phyloP scores from a whole-genome alignment of 2,797 vertebrate genomes.

The Eulemur albifrons region DNA sequence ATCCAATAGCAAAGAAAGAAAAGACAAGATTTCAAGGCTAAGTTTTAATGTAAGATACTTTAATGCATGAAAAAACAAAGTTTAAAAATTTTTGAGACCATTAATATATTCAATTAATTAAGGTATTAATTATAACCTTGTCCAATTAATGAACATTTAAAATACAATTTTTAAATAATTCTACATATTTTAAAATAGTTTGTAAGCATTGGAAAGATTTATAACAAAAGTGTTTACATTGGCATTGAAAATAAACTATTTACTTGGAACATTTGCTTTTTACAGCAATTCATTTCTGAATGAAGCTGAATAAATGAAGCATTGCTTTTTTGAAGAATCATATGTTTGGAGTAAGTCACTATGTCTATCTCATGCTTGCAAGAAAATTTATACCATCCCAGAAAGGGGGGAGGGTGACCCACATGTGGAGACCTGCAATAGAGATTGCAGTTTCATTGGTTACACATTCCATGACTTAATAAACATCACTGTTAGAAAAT shows the following conservation, averaged over 20 bases:
- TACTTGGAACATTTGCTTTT: background rate
- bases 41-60: background rate
- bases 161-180: constrained; percentile 26
- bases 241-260: constrained; percentile 42
- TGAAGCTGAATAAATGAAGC: constrained; percentile 6
- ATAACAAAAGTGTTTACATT: background rate
- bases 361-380: background rate
- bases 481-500: constrained; percentile 43
- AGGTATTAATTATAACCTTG: background rate
- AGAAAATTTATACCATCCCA: constrained; percentile 17
- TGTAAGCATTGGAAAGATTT: constrained; percentile 12
- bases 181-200: background rate
- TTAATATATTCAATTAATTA: background rate
- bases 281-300: background rate
- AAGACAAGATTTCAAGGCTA: background rate
- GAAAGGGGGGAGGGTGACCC: background rate
- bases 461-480: constrained; percentile 9
- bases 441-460: background rate
- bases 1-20: background rate
- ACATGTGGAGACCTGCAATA: constrained; percentile 7
- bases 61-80: background rate
- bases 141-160: background rate
- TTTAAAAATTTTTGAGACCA: background rate
- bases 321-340: constrained; percentile 1
- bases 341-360: background rate